Percentiles rank a stretch among this genome's conserved stretches.
phyloP scores from a whole-genome alignment of 2,113 vertebrate species.

The Corythornis vintsioides region DNA sequence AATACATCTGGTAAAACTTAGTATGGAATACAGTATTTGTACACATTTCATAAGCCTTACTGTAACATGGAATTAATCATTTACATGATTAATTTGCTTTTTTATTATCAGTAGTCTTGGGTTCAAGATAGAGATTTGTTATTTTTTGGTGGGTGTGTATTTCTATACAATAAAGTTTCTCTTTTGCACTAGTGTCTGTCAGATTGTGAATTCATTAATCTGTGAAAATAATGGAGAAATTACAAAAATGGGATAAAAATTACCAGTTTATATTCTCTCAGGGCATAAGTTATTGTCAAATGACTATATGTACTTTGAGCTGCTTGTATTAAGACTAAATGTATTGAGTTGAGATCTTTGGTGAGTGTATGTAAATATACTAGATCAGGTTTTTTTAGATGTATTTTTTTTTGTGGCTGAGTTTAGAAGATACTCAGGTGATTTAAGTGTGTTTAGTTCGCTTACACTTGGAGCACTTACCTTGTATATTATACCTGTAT shows the following conservation, averaged over 20 bases:
- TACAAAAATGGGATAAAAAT: not conserved
- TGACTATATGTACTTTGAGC: rapidly evolving
- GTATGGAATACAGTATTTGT: not conserved
- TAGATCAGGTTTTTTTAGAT: not conserved
- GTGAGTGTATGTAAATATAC: not conserved
- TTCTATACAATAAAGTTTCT: not conserved
- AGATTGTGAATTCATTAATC: not conserved
- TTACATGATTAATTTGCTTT: not conserved
- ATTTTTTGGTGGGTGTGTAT: not conserved
- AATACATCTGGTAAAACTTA: not conserved
- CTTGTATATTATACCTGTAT: not conserved
- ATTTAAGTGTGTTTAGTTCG: not conserved
- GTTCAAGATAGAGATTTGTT: not conserved
- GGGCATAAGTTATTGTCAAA: not conserved
- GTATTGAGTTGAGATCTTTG: not conserved
- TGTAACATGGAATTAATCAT: not conserved
- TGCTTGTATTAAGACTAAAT: not conserved
- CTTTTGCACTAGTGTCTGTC: not conserved
- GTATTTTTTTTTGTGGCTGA: not conserved
- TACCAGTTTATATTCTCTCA: not conserved
- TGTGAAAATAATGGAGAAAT: not conserved
- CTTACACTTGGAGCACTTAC: rapidly evolving
- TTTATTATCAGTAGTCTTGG: not conserved
- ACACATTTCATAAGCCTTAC: not conserved
- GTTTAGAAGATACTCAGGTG: rapidly evolving